A percentile compares a stretch with the other conserved stretches of the same genome.
Conservation (phyloP, 2,888 invertebrate species). For the Calliopum simillimum region DNA sequence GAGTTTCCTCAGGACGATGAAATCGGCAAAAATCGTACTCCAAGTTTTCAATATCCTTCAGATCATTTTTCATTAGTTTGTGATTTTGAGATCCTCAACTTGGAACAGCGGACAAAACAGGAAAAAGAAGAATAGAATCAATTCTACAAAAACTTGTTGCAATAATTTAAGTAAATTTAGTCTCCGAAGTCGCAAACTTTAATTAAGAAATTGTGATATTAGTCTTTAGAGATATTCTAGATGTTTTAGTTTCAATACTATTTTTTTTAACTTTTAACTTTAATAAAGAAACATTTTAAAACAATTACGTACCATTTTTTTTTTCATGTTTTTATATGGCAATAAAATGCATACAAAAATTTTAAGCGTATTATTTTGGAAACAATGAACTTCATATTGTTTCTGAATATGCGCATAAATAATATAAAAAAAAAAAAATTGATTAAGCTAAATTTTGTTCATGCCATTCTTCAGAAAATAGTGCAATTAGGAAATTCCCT, state of each 20-base stretch:
- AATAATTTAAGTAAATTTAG: background rate
- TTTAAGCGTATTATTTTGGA: no score
- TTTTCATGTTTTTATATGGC: no score
- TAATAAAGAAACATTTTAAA: conserved; percentile 5
- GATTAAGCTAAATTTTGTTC: no score
- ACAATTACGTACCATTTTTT: background rate
- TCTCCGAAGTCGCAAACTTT: conserved; percentile 25
- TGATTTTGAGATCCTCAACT: conserved; percentile 69
- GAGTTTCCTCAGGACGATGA: conserved; percentile 74
- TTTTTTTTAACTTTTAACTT: conserved; percentile 27
- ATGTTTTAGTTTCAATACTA: conserved; percentile 38
- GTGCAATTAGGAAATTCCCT: no score
- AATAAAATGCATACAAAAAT: no score
- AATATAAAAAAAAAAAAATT: no score
- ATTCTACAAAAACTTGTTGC: no score
- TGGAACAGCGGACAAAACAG: conserved; percentile 15
- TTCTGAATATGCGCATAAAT: no score
- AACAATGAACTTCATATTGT: no score
- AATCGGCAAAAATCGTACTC: conserved; percentile 76
- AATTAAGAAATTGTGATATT: conserved; percentile 62
- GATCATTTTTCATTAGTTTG: conserved; percentile 82
- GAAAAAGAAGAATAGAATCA: no score
- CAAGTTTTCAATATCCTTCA: conserved; percentile 78
- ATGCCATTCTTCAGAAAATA: no score
- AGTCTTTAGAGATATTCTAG: conserved; percentile 63